A percentile compares a stretch with the other conserved stretches of the same genome.
Conservation (phyloP, 30 jellyfish, hydroid and myxozoan species). For the Cassiopea andromeda region DNA sequence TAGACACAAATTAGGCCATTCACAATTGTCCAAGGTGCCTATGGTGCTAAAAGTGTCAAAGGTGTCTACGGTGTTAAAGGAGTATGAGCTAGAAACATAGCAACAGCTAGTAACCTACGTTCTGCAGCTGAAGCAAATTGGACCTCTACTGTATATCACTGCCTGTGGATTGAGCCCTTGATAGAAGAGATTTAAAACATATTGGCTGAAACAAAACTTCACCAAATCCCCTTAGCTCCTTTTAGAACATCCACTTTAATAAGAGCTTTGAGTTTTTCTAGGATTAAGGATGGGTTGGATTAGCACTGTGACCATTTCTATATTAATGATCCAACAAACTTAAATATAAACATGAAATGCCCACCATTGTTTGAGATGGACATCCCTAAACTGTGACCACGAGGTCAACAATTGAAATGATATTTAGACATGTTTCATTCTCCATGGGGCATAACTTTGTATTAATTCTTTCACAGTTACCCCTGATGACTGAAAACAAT, state of each 20-base stretch:
- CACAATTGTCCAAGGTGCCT: no score
- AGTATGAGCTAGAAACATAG: no score
- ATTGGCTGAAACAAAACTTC: neutral
- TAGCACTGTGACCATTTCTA: neutral
- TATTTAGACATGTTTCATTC: slow-evolving; percentile 41
- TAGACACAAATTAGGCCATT: no score
- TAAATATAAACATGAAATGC: slow-evolving; percentile 46
- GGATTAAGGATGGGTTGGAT: slow-evolving; percentile 4
- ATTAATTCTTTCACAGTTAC: slow-evolving; percentile 57
- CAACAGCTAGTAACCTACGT: no score
- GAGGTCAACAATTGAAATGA: slow-evolving; percentile 32
- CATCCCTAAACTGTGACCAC: slow-evolving; percentile 53
- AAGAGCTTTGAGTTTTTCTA: neutral
- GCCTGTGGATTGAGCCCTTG: neutral
- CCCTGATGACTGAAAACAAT: slow-evolving; percentile 53
- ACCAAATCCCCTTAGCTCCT: slow-evolving; percentile 17
- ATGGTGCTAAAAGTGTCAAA: no score
- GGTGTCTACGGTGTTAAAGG: no score
- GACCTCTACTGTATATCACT: no score
- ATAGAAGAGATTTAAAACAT: neutral
- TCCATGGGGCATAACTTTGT: slow-evolving; percentile 30
- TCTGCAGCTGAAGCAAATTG: no score
- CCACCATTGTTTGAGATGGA: slow-evolving; percentile 29
- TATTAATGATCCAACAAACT: neutral
- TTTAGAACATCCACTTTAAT: neutral